Evolutionary conservation across 2,888 invertebrate species (phyloP), one percentile per base, ranked within the genome.

Genomic region (Brachylomia viminalis): DNA sequence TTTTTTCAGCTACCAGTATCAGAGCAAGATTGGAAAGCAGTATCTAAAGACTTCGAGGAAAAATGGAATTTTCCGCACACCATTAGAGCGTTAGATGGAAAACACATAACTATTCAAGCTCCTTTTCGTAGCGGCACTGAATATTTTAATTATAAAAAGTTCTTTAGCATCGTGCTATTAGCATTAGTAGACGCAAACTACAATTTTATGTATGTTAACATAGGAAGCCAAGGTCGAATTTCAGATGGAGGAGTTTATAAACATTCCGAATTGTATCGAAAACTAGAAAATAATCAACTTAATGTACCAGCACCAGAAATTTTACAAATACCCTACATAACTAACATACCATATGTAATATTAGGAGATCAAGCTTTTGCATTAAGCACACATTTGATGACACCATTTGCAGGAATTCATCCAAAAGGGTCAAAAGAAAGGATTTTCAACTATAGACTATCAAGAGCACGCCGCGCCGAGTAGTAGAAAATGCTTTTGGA

Each of bases 391-490:
- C 33, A 82, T 64, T 52, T 66, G 74, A 77, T 82, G 76, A 82
- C 79, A 70, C 82, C 79, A 30, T 82, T 77, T 82, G 59, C 82
- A 72, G 79, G 82, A 79, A 79, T 82, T 71, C 77, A 80, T 77
- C 65, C 64, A 77, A 80, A 80, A 80, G 80, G 74, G 58, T 80
- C 79, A 58, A 80, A 72, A 68, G 77, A 80, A 80, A 80, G 71
- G 68, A 82, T 83, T 72, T 83, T 80, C 73, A 83, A 83, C 74
- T 83, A 80, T 76, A 78, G 80, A 69, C 64, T 83, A 78, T 80
- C 83, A 80, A 83, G 80, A 74, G 80, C 78, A 75, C 64, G 81
- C n/a, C n/a, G n/a, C 80, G 83, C 69, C 80, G 78, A 83, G 83
- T 81, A 83, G 83, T 81, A 65, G 79, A 82, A 78, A 82, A 82